A percentile compares a stretch with the other conserved stretches of the same genome.
Conservation (phyloP, 1,140 invertebrate genomes). For the Bradysia coprophila region DNA sequence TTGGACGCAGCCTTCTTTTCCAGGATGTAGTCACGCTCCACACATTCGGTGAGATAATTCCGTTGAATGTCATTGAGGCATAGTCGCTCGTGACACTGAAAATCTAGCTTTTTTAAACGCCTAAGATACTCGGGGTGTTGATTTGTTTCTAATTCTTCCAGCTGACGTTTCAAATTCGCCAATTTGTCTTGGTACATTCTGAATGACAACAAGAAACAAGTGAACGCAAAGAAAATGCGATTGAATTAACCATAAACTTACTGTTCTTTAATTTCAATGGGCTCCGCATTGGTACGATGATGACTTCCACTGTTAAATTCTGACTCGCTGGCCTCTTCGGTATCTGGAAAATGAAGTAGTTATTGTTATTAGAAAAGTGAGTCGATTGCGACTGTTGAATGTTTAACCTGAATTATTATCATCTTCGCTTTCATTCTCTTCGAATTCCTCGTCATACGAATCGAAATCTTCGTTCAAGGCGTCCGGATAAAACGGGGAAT, state of each 20-base stretch:
- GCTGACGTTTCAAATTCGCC: slow-evolving; percentile 69
- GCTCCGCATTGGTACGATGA: slow-evolving; percentile 48
- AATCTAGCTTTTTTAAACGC: slow-evolving; percentile 63
- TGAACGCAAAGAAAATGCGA: background rate
- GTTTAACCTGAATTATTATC: background rate
- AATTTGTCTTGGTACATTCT: slow-evolving; percentile 92
- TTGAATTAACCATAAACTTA: slow-evolving; percentile 27
- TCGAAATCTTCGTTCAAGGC: background rate
- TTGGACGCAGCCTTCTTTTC: slow-evolving; percentile 76
- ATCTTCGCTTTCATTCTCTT: background rate
- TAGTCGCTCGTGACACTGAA: slow-evolving; percentile 58
- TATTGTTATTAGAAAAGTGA: background rate
- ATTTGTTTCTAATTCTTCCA: slow-evolving; percentile 74
- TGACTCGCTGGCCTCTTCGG: slow-evolving; percentile 77
- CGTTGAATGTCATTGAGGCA: slow-evolving; percentile 64
- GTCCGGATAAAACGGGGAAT: background rate
- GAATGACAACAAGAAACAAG: slow-evolving; percentile 11
- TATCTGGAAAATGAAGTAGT: slow-evolving; percentile 38
- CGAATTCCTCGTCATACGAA: background rate
- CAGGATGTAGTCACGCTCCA: slow-evolving; percentile 70
- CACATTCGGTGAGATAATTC: slow-evolving; percentile 66
- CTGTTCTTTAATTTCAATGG: slow-evolving; percentile 82
- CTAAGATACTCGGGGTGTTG: slow-evolving; percentile 72
- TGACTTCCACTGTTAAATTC: slow-evolving; percentile 39
- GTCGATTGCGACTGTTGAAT: background rate